Evolutionary conservation across 2,797 vertebrate species (phyloP).

Genomic region (Valencia hispanica): DNA sequence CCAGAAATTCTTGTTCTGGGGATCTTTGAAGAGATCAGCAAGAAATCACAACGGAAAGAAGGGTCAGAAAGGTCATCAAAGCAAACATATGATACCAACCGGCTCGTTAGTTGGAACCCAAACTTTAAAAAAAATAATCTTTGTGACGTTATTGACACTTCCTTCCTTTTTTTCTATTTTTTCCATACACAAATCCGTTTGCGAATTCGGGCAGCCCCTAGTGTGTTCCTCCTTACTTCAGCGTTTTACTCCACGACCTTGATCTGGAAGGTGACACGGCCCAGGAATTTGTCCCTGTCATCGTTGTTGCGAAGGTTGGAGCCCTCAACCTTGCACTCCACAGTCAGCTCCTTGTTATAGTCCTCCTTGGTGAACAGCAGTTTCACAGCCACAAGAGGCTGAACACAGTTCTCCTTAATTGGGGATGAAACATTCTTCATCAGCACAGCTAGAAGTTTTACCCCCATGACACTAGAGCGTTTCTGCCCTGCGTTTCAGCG

Average conservation of each 20-base stretch:
- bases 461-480: too few relatives aligned
- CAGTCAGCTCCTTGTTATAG: constrained; percentile 83
- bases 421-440: constrained; percentile 27
- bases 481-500: too few relatives aligned
- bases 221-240: constrained; percentile 14
- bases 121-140: constrained; percentile 23
- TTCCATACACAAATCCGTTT: constrained; percentile 54
- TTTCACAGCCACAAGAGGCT: constrained; percentile 94
- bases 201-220: constrained; percentile 61
- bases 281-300: constrained; percentile 95
- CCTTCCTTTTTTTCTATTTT: constrained; percentile 48
- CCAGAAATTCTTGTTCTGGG: constrained; percentile 60
- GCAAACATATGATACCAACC: constrained; percentile 43
- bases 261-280: constrained; percentile 90
- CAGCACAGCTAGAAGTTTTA: constrained; percentile 17
- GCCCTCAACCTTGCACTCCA: constrained; percentile 92
- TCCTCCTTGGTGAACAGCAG: constrained; percentile 80
- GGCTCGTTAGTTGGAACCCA: constrained; percentile 33
- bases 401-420: constrained; percentile 86
- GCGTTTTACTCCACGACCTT: constrained; percentile 81
- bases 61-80: constrained; percentile 72
- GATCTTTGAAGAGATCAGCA: constrained; percentile 58
- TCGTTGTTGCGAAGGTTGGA: constrained; percentile 89
- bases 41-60: constrained; percentile 65
- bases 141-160: constrained; percentile 68